Evolutionary conservation across 2,113 vertebrate genomes (phyloP).

Genomic region (Tamias sibiricus): DNA sequence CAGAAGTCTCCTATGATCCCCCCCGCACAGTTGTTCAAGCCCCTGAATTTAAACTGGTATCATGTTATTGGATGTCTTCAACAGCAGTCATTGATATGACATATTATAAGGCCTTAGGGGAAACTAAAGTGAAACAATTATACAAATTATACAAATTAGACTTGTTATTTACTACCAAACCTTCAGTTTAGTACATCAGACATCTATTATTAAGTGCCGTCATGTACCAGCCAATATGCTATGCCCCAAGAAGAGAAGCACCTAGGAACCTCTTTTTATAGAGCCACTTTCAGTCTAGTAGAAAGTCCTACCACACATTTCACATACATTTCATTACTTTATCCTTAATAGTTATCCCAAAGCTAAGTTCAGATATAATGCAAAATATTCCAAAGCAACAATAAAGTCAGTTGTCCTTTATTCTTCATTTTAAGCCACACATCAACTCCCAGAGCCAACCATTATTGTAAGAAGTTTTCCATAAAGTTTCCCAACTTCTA

Average conservation of each 20-base stretch:
- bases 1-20: background rate
- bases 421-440: background rate
- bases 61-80: background rate
- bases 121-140: background rate
- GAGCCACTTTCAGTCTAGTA: background rate
- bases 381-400: background rate
- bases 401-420: background rate
- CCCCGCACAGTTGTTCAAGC: background rate
- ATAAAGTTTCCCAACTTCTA: background rate
- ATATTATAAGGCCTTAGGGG: background rate
- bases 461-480: background rate
- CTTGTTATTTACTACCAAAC: background rate
- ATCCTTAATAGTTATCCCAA: background rate
- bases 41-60: background rate
- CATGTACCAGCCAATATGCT: background rate
- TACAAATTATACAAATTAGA: background rate
- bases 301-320: background rate
- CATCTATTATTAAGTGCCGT: background rate
- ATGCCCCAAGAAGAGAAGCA: background rate
- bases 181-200: background rate
- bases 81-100: background rate
- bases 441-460: background rate
- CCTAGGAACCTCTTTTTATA: background rate
- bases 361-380: background rate
- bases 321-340: background rate